These are phyloP conservation scores for Campylomormyrus numenius DNA, from an alignment of 2,113 vertebrate species.

Conservation along the genomic window DNA sequence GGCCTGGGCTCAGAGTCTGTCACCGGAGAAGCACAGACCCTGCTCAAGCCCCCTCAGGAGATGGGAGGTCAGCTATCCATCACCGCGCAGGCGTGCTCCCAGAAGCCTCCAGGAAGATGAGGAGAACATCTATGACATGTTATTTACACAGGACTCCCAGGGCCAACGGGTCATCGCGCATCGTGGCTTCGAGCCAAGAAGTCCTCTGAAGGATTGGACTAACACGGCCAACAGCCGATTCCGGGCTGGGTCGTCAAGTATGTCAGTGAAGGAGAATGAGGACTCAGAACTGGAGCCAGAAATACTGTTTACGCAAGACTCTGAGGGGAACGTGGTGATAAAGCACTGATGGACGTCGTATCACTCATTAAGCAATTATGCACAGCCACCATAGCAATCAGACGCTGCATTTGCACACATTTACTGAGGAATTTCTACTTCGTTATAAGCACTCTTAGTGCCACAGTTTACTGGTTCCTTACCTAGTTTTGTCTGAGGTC, in stretches of 20 bases:
- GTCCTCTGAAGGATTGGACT: conserved; percentile 48
- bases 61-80: neutral
- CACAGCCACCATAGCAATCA: neutral
- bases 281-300: conserved; percentile 35
- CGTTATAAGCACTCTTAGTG: neutral
- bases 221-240: conserved; percentile 10
- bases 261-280: conserved; percentile 33
- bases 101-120: conserved; percentile 12
- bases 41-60: neutral
- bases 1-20: neutral
- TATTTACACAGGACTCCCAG: conserved; percentile 21
- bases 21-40: conserved; percentile 17
- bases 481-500: neutral
- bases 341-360: conserved; percentile 48
- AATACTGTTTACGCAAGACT: conserved; percentile 65
- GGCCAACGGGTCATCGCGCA: conserved; percentile 16
- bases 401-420: neutral
- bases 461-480: neutral
- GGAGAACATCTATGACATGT: conserved; percentile 39
- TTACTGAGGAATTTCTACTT: neutral
- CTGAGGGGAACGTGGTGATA: conserved; percentile 63
- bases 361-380: conserved; percentile 51
- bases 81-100: conserved; percentile 17
- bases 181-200: conserved; percentile 6
- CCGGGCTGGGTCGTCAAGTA: neutral